Base-by-base conservation (phyloP, 2,113 vertebrate species). In the Peromyscus californicus region DNA sequence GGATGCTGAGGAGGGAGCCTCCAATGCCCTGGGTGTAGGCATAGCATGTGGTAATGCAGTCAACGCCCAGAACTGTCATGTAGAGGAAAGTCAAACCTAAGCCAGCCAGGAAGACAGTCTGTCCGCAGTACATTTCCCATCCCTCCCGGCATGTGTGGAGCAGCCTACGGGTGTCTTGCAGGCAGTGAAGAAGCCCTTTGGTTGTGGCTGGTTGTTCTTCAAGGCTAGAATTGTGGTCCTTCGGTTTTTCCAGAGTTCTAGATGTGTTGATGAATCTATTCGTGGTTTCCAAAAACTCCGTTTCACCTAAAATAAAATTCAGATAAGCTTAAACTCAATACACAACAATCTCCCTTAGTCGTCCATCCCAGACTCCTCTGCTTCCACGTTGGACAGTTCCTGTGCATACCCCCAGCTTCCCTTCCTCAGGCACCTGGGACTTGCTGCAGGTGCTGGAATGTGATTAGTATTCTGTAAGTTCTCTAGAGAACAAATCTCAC, bases 1-100 rank as follows among this genome's bases (percentile, higher is more conserved):
- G 98, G 67, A 99, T 92, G 97, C 99, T 99, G 45, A 99, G 99
- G 83, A 99, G 98, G n/a, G 99, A 99, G 90, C 98, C 99, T 24
- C 99, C 98, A 13, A 99, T 98, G 89, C 99, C 99, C 97, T 99
- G 99, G 51, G 98, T 99, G 21, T 99, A 99, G 91, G 99, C 98
- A 7, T 99, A 99, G 94, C 99, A 98, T 0, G 98, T 99, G 83
- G 98, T 99, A 97, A 99, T 99, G 98, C 99, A 99, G 98, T 99
- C 98, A 22, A 99, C 99, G 33, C 99, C 99, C 95, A 99, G 98
- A 33, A 99, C 99, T 0, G 98, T 99, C 84, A 98, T 99, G 98
- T 99, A 99, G 72, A 99, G 98, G 96, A 99, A 99, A 67, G 98
- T 99, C 92, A 99, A 97, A 45, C 98, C 98, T 99, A 99, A 98